A percentile compares a stretch with the other conserved stretches of the same genome.
Evolutionary conservation across 2,113 vertebrate genomes (phyloP).

Genomic region (Phalacrocorax pelagicus): DNA sequence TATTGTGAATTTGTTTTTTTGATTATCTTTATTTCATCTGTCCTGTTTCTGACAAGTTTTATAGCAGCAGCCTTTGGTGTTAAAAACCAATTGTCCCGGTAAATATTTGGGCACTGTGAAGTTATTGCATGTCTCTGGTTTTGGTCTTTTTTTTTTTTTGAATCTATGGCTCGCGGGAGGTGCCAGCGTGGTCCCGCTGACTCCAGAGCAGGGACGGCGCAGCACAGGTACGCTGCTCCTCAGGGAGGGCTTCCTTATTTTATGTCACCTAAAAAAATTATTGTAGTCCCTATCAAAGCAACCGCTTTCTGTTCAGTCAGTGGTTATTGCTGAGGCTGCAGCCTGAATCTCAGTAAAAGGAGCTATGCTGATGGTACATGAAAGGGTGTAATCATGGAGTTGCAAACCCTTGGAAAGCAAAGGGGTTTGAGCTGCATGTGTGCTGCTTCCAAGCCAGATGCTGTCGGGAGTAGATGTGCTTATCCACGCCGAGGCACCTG

Average conservation of each 20-base stretch:
- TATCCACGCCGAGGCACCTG: not conserved
- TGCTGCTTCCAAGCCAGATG: not conserved
- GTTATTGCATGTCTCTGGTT: rapidly evolving
- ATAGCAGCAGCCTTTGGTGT: not conserved
- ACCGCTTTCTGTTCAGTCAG: not conserved
- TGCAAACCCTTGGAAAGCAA: not conserved
- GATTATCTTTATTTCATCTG: not conserved
- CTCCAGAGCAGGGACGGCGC: rapidly evolving
- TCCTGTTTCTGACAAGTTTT: not conserved
- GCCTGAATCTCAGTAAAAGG: not conserved
- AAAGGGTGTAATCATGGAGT: not conserved
- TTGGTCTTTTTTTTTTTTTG: not conserved
- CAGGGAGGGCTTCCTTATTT: not conserved
- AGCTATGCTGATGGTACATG: rapidly evolving
- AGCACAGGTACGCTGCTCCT: not conserved
- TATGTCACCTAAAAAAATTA: not conserved
- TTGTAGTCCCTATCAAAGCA: not conserved
- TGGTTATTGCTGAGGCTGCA: not conserved
- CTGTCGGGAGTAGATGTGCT: not conserved
- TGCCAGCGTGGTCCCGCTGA: rapidly evolving
- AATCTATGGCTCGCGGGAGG: rapidly evolving
- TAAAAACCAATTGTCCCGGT: not conserved
- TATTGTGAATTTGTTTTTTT: not conserved
- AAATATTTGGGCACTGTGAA: not conserved
- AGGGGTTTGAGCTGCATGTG: rapidly evolving